Conservation (phyloP, 2,797 vertebrate genomes). For the Danio albolineatus region DNA sequence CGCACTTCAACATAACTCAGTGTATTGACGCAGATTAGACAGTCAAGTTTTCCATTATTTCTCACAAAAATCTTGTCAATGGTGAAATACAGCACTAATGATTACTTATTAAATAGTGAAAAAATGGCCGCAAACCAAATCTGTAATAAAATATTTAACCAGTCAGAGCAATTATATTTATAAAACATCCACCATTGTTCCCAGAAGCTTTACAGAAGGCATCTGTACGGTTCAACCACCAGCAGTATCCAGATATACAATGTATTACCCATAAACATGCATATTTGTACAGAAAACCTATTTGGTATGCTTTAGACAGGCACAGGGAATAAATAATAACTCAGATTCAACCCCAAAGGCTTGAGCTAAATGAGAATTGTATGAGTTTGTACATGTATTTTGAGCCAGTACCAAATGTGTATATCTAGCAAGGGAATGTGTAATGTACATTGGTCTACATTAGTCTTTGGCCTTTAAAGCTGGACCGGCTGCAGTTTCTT, state of each 20-base stretch:
- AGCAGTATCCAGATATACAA: background rate
- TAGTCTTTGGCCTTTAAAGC: slow-evolving; percentile 13
- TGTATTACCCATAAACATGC: background rate
- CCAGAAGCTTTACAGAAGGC: slow-evolving; percentile 3
- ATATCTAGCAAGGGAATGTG: background rate
- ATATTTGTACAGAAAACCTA: slow-evolving; percentile 24
- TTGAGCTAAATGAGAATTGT: background rate
- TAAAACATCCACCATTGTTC: slow-evolving; percentile 4
- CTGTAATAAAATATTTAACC: background rate
- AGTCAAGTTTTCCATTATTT: background rate
- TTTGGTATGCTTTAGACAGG: background rate
- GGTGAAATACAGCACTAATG: slow-evolving; percentile 7
- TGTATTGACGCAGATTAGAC: too few relatives aligned
- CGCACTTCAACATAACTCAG: background rate
- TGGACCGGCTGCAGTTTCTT: background rate
- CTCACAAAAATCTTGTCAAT: background rate
- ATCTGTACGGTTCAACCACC: slow-evolving; percentile 1
- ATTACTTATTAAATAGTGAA: background rate
- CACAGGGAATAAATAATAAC: slow-evolving; percentile 30
- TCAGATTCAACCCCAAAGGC: background rate
- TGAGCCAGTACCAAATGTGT: slow-evolving; percentile 12
- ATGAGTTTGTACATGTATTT: background rate
- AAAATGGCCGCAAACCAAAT: background rate
- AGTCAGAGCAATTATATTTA: background rate
- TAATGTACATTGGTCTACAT: background rate